Evolutionary conservation across 2,888 invertebrate genomes (phyloP), one percentile per base, ranked within the genome.

Genomic region (Acleris holmiana): DNA sequence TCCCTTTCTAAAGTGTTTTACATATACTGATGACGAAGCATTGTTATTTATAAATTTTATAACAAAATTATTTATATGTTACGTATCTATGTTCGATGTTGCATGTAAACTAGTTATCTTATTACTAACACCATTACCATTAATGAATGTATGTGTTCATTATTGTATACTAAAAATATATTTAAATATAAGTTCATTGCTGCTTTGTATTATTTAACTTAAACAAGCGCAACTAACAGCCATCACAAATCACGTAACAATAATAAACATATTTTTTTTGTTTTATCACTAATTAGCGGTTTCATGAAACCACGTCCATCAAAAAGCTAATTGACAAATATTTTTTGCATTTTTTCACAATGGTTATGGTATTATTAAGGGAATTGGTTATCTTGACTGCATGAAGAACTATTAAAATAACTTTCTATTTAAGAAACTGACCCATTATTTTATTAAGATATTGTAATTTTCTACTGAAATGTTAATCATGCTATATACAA

Each of bases 361-460:
- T 35, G 35, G 47, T 46, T 10, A 25, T 50, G 56, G 23, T 51
- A 18, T 48, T 61, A 35, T 21, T 49, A 41, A 61, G 29, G n/a
- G 23, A 60, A 62, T 61, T 25, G 29, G 61, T 54, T 10, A 25
- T 62, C 63, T 47, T 73, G 73, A 71, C 67, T 69, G 76, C 76
- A 77, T 77, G 75, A 55, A 68, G 57, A 54, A 59, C 55, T 61
- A 23, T 57, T 64, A 55, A 61, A 47, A 68, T 66, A 56, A 67
- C 66, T 49, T 61, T 46, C 53, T 61, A 55, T 69, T 25, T 66
- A 63, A 73, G 80, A 84, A 80, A 76, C 86, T 86, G 88, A 85
- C 83, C 86, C 86, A 85, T 83, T 83, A 73, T 80, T 83, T 80
- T 75, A 73, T 61, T 54, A 50, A 58, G 58, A 63, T 49, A 55